Conservation (phyloP, 2,797 vertebrate species). For the Alauda arvensis region DNA sequence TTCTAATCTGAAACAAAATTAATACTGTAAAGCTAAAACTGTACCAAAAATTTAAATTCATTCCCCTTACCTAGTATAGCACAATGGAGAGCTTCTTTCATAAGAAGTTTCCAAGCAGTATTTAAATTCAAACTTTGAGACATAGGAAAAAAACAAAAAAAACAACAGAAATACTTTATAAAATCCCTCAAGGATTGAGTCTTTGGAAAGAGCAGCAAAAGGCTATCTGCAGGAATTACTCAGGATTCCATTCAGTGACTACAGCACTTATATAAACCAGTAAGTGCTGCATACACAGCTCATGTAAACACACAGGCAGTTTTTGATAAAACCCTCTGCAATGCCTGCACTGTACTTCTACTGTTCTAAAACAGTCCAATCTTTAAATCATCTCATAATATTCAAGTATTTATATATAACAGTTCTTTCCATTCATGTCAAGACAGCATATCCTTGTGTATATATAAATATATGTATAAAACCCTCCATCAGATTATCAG, state of each 20-base stretch:
- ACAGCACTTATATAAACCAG: not conserved
- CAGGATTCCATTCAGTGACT: not conserved
- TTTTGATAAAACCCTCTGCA: not conserved
- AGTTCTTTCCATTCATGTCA: not conserved
- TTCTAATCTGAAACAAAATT: not conserved
- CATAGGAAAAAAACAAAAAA: not conserved
- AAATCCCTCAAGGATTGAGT: not conserved
- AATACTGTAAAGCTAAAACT: not conserved
- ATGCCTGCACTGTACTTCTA: not conserved
- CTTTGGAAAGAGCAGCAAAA: slow-evolving; percentile 32
- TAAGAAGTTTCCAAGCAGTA: not conserved
- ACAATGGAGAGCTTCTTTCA: not conserved
- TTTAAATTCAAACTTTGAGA: slow-evolving; percentile 13
- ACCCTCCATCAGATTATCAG: not conserved
- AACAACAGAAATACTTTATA: not conserved
- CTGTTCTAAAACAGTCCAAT: not conserved
- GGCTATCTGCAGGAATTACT: not conserved
- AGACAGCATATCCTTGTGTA: not conserved
- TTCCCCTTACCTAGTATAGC: not conserved
- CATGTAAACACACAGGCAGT: not conserved
- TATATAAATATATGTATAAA: not conserved
- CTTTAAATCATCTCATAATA: not conserved
- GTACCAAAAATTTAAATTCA: not conserved
- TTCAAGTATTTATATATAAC: slow-evolving; percentile 21
- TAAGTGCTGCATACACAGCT: slow-evolving; percentile 10